Evolutionary conservation across 2,888 invertebrate species (phyloP).

Genomic region (Hartigia nigra): DNA sequence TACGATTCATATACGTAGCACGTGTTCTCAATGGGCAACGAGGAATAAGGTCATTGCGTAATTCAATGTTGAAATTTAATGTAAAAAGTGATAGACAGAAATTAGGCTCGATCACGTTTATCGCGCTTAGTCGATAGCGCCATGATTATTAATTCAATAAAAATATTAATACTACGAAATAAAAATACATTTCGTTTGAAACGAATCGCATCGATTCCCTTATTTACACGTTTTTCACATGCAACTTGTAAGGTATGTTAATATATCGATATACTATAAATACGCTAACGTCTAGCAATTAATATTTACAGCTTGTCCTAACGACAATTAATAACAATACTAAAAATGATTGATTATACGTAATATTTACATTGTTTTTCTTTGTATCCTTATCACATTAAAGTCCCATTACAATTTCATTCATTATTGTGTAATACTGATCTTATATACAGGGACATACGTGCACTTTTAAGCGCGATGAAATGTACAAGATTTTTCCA

Average conservation of each 20-base stretch:
- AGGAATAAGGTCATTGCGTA: not conserved
- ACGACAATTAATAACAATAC: conserved; percentile 14
- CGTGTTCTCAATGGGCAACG: not conserved
- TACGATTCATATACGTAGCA: not conserved
- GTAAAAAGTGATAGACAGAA: not conserved
- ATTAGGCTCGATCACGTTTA: not conserved
- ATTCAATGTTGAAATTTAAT: not conserved
- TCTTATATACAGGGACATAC: conserved; percentile 40
- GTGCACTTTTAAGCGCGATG: conserved; percentile 20
- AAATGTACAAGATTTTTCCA: conserved; percentile 32
- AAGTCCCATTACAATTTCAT: not conserved
- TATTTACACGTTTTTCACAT: not conserved
- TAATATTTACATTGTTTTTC: conserved; percentile 33
- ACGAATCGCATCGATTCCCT: not conserved
- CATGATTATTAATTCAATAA: not conserved
- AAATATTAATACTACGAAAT: not conserved
- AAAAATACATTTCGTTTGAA: not conserved
- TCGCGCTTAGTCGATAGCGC: not conserved
- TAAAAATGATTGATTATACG: conserved; percentile 9
- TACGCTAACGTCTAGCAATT: conserved; percentile 15
- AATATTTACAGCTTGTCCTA: conserved; percentile 14
- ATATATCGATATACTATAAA: not conserved
- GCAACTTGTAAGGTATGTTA: not conserved
- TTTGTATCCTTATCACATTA: not conserved
- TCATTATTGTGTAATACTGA: conserved; percentile 9